A percentile compares a stretch with the other conserved stretches of the same genome.
Conservation (phyloP, 2,888 invertebrate species). For the Stenodera caucasica region DNA sequence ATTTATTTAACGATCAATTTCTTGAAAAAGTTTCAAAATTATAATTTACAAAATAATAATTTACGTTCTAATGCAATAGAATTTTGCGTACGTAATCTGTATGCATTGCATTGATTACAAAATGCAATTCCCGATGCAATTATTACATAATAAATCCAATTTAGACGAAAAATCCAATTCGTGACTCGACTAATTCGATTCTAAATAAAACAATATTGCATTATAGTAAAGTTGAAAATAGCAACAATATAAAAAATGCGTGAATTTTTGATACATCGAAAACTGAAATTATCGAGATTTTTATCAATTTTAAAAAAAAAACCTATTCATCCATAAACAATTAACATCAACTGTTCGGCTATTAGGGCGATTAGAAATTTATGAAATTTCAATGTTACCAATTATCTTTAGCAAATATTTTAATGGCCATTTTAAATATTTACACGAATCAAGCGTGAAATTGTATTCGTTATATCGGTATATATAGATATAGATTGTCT, state of each 20-base stretch:
- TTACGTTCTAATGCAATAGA: neutral
- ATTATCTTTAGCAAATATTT: constrained; percentile 48
- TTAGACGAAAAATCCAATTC: neutral
- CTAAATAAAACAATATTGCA: neutral
- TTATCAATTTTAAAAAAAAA: neutral
- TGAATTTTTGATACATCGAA: neutral
- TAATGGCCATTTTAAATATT: constrained; percentile 43
- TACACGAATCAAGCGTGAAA: constrained; percentile 36
- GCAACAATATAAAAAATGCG: too few relatives aligned
- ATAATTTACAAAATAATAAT: too few relatives aligned
- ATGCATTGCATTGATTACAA: neutral
- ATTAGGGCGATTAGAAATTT: constrained; percentile 52
- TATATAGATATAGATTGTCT: neutral
- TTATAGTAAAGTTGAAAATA: too few relatives aligned
- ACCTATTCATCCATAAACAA: constrained; percentile 33
- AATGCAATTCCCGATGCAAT: neutral
- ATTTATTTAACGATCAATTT: neutral
- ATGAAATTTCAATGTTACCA: constrained; percentile 50
- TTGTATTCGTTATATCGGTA: constrained; percentile 7
- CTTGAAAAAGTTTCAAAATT: neutral
- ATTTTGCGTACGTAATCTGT: neutral
- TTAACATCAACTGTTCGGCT: constrained; percentile 45
- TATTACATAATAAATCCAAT: neutral
- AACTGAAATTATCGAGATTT: neutral
- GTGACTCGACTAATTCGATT: neutral